A percentile compares a stretch with the other conserved stretches of the same genome.
phyloP scores from a whole-genome alignment of 2,113 vertebrate genomes.

The Odocoileus virginianus region DNA sequence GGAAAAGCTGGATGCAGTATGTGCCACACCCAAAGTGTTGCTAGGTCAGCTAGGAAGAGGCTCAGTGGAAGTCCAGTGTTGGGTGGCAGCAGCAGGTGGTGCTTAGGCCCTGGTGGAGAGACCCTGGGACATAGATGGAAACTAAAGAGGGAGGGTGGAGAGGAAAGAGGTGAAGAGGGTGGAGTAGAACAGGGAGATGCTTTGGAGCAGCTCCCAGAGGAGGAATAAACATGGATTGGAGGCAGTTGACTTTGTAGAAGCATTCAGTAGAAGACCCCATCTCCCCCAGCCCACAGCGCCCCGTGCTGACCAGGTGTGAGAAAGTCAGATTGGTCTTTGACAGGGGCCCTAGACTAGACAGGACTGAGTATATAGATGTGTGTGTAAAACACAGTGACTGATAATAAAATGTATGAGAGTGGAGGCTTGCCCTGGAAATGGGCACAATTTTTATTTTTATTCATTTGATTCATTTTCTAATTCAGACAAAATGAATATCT shows the following conservation, averaged over 20 bases:
- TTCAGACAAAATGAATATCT: neutral
- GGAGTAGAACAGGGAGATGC: neutral
- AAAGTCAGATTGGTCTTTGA: neutral
- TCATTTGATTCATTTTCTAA: neutral
- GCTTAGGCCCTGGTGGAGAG: neutral
- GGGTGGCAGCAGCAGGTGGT: neutral
- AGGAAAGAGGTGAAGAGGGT: neutral
- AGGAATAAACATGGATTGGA: neutral
- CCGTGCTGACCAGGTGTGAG: neutral
- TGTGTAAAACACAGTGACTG: neutral
- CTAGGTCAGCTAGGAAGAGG: neutral
- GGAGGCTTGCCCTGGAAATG: neutral
- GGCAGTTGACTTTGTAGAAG: neutral
- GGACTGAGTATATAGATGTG: neutral
- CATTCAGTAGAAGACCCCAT: neutral
- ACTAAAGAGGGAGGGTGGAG: neutral
- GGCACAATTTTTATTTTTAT: neutral
- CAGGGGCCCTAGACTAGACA: neutral
- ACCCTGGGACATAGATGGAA: neutral
- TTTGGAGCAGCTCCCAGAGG: neutral
- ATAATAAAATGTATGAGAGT: neutral
- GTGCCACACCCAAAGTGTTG: neutral
- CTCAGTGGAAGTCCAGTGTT: neutral
- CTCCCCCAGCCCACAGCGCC: neutral
- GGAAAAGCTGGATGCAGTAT: neutral